Percentiles rank a stretch among this genome's conserved stretches.
These are phyloP conservation scores for Accipiter virgatus DNA, from an alignment of 2,113 vertebrate species.

Conservation along the genomic window DNA sequence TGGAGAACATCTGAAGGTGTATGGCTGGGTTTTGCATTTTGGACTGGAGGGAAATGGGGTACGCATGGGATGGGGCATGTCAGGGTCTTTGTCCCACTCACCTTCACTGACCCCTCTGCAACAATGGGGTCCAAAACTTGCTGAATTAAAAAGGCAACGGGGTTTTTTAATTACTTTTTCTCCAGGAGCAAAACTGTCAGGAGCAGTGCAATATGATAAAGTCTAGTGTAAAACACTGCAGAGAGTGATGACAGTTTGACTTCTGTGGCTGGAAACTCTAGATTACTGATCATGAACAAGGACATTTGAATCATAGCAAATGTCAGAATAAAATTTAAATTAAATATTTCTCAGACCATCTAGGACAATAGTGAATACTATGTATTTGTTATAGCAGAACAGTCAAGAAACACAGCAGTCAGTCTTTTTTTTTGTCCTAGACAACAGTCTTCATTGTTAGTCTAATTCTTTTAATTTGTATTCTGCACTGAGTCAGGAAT, in stretches of 20 bases:
- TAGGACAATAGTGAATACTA: background rate
- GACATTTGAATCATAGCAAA: background rate
- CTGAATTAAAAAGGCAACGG: background rate
- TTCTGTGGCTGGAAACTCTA: background rate
- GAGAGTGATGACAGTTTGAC: background rate
- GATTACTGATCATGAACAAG: background rate
- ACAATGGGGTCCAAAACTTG: rapidly evolving
- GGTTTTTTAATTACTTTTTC: background rate
- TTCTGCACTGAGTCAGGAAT: background rate
- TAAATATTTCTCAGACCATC: background rate
- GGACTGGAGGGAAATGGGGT: background rate
- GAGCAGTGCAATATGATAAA: background rate
- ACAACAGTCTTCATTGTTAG: background rate
- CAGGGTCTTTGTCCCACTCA: background rate
- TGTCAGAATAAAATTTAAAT: background rate
- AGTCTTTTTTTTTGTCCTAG: background rate
- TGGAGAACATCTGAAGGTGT: background rate
- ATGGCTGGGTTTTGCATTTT: background rate
- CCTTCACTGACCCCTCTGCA: background rate
- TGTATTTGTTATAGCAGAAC: background rate
- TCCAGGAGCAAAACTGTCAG: background rate
- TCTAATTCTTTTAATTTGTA: conserved; percentile 1
- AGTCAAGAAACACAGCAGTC: background rate
- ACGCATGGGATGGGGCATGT: rapidly evolving
- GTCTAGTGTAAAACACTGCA: background rate